phyloP scores from a whole-genome alignment of 2,888 invertebrate genomes.

The Pharmacophagus antenor region DNA sequence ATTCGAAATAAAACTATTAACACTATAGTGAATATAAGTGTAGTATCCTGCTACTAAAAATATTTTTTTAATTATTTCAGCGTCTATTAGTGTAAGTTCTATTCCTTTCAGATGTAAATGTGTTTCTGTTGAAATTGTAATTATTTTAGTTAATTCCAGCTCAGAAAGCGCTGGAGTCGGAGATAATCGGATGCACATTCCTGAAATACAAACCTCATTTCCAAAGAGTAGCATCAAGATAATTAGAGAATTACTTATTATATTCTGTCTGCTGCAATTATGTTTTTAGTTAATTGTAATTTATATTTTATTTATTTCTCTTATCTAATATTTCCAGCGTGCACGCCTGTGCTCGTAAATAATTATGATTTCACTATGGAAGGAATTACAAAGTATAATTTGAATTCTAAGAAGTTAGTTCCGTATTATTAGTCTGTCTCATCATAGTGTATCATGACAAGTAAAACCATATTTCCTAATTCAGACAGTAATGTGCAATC shows the following conservation, averaged over 20 bases:
- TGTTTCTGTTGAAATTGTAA: not conserved
- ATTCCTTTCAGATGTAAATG: not conserved
- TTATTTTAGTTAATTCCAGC: conserved; percentile 12
- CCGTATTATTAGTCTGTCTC: not conserved
- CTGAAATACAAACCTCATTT: conserved; percentile 10
- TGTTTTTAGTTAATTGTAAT: not conserved
- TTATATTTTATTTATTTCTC: not conserved
- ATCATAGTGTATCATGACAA: not conserved
- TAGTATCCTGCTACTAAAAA: too few species aligned
- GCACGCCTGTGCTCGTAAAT: not conserved
- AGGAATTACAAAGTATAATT: not conserved
- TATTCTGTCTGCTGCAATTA: not conserved
- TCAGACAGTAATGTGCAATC: too few species aligned
- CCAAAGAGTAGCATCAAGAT: conserved; percentile 11
- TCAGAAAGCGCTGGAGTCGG: conserved; percentile 5
- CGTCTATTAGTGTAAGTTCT: not conserved
- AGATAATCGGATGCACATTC: conserved; percentile 13
- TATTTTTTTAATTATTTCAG: not conserved
- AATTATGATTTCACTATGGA: not conserved
- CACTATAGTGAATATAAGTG: too few species aligned
- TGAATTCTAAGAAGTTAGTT: not conserved
- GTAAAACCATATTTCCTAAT: too few species aligned
- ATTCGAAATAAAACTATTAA: too few species aligned
- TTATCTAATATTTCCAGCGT: conserved; percentile 1
- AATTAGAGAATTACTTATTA: conserved; percentile 19